A percentile compares a stretch with the other conserved stretches of the same genome.
These are phyloP conservation scores for Stramonita haemastoma DNA, from an alignment of 2,888 invertebrate species.

Conservation along the genomic window DNA sequence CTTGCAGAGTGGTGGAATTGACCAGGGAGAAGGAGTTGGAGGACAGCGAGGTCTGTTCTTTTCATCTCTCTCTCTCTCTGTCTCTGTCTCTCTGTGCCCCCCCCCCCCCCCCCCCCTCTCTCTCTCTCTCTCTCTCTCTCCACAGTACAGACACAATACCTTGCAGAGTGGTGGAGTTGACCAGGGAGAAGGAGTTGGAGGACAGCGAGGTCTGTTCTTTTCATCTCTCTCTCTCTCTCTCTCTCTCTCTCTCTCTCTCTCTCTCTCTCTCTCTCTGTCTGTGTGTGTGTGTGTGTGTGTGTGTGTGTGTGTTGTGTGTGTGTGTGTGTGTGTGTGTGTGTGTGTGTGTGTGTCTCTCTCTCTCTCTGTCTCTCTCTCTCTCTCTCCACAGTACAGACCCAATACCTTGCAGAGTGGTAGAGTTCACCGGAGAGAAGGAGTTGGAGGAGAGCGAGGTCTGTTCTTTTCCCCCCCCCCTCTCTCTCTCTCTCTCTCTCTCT, in stretches of 20 bases:
- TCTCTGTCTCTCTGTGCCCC: not conserved
- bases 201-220: no score
- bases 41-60: no score
- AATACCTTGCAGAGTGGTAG: not conserved
- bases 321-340: not conserved
- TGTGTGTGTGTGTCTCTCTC: not conserved
- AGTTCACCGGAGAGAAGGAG: not conserved
- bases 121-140: constrained; percentile 14
- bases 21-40: no score
- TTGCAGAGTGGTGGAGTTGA: not conserved
- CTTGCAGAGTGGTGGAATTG: not conserved
- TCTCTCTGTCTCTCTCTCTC: constrained; percentile 14
- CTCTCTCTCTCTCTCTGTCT: not conserved
- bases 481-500: not conserved
- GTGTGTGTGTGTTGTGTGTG: not conserved
- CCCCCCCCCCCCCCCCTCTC: no score
- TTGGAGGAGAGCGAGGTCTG: no score
- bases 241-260: not conserved
- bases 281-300: constrained; percentile 15
- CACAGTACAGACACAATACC: not conserved
- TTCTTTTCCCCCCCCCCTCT: no score
- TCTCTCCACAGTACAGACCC: not conserved
- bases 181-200: no score
- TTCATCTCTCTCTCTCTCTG: no score
- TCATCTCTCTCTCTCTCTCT: not conserved